Base-by-base conservation (phyloP, 2,888 invertebrate species). In the Electrophaes corylata region DNA sequence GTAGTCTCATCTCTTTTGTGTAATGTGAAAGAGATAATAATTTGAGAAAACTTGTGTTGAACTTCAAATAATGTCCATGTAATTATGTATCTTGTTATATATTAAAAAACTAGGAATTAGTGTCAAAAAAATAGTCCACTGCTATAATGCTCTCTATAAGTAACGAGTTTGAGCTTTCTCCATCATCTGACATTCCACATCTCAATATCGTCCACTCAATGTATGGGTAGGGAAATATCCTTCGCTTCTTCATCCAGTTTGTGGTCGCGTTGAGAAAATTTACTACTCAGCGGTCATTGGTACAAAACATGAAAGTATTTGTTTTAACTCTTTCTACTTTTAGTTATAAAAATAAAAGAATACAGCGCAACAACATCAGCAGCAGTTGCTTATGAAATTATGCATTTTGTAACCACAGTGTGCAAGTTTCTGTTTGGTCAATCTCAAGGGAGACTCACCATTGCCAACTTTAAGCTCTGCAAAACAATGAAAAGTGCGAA, bases 331-430 rank as follows among this genome's bases (percentile, higher is more conserved):
- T 6, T 10, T 29, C 6, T 29, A 10, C 1, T 29, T 6, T 29
- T 29, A 29, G 3, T 29, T 10, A 3, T 10, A 6, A 29, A 29
- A 29, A 29, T 29, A 29, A 37, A 37, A 37, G 8, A 0, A 12
- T 10, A 8, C 8, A n/a, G 14, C 8, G 37, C 16, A 14, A 10
- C 14, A 8, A 16, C 16, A 10, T 2, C 10, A 10, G 5, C 20
- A 12, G 16, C 10, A 10, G 37, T 37, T n/a, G 57, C 46, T 40
- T 55, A 31, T 23, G 35, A 59, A 50, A 61, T 51, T 64, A 57
- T 52, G 52, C 57, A 61, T 57, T 64, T 64, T 54, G 52, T 49
- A 60, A 57, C 55, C 57, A 44, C 44, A 49, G 52, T 57, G 54
- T 35, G 39, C 55, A 19, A 41, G 48, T 46, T 49, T 39, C 37